These are phyloP conservation scores for Fistularia commersonii DNA, from an alignment of 2,797 vertebrate species.

Conservation along the genomic window DNA sequence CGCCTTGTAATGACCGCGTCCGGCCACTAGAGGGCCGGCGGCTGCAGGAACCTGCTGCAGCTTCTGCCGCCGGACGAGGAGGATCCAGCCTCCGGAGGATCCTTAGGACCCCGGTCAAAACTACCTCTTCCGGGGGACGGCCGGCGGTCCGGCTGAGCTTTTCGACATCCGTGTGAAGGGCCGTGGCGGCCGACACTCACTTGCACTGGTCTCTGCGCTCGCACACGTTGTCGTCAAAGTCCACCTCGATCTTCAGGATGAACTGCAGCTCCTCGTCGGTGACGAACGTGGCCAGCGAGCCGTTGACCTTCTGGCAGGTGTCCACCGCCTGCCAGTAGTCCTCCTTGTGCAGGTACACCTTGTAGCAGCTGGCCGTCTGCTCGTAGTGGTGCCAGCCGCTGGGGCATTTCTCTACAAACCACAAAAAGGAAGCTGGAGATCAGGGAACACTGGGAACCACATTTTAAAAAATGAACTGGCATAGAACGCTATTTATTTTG, in stretches of 20 bases:
- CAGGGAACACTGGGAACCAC: no score
- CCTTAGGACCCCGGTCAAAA: no score
- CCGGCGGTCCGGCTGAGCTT: no score
- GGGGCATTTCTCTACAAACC: constrained; percentile 88
- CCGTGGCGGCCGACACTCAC: constrained; percentile 69
- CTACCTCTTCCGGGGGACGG: no score
- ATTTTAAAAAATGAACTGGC: no score
- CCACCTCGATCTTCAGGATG: constrained; percentile 93
- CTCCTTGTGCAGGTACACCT: constrained; percentile 89
- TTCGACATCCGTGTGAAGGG: background rate
- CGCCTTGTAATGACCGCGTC: no score
- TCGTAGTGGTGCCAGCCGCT: constrained; percentile 98
- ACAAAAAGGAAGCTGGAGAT: no score
- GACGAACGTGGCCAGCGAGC: constrained; percentile 91
- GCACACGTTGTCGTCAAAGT: constrained; percentile 87
- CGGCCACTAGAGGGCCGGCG: constrained; percentile 47
- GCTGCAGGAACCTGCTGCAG: background rate
- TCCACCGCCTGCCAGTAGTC: constrained; percentile 98
- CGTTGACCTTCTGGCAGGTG: constrained; percentile 92
- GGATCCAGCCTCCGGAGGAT: no score
- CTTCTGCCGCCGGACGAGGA: no score
- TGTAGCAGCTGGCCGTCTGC: constrained; percentile 96
- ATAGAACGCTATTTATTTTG: no score
- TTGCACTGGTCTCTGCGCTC: constrained; percentile 88
- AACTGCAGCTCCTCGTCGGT: constrained; percentile 96